Evolutionary conservation across 2,113 vertebrate genomes (phyloP).

Genomic region (Gracilinanus agilis): DNA sequence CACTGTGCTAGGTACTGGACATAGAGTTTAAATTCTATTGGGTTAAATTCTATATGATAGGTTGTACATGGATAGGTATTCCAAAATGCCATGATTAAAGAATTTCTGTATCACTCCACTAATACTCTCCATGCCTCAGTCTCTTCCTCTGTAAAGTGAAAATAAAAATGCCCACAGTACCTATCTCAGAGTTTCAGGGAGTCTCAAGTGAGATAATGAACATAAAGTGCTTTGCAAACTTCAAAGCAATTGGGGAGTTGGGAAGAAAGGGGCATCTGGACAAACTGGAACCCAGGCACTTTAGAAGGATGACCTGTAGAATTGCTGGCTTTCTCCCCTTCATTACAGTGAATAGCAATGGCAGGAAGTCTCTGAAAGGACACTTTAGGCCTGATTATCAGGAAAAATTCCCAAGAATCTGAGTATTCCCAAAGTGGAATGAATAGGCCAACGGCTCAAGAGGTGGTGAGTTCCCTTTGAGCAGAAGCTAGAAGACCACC

Average conservation of each 20-base stretch:
- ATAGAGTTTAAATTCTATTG: not conserved
- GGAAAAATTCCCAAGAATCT: not conserved
- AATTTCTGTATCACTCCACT: not conserved
- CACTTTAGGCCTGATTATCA: not conserved
- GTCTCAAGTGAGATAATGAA: not conserved
- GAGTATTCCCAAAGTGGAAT: not conserved
- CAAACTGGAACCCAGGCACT: not conserved
- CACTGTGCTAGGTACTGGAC: not conserved
- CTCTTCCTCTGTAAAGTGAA: not conserved
- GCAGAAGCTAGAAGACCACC: not conserved
- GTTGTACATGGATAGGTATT: not conserved
- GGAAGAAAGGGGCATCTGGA: not conserved
- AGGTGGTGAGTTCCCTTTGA: not conserved
- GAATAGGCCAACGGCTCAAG: not conserved
- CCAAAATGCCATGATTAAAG: not conserved
- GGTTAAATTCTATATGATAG: not conserved
- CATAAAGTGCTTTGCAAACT: not conserved
- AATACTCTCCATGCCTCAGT: not conserved
- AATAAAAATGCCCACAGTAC: not conserved
- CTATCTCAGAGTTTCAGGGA: not conserved
- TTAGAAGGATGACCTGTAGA: not conserved
- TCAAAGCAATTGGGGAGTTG: not conserved
- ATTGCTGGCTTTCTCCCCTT: not conserved
- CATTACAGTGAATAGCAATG: not conserved
- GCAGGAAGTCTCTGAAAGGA: not conserved